Conservation (phyloP, 2,113 vertebrate species). For the Axis porcinus region DNA sequence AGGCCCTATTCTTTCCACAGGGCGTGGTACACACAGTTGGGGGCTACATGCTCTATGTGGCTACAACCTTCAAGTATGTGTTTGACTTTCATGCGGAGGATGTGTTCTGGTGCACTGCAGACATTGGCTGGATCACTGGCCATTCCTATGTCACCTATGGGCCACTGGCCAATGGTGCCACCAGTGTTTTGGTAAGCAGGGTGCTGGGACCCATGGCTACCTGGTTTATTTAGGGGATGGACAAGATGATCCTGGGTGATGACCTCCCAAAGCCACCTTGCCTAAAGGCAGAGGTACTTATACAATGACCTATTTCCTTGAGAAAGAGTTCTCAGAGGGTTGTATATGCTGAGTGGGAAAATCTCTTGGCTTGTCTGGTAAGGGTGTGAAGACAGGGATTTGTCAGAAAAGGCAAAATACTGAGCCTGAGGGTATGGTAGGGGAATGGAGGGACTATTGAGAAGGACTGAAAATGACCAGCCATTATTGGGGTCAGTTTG, state of each 20-base stretch:
- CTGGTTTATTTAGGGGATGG: not conserved
- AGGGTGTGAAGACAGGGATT: not conserved
- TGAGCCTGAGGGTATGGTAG: not conserved
- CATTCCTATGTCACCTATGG: conserved; percentile 97
- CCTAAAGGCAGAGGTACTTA: not conserved
- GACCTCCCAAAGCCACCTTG: not conserved
- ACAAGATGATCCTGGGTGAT: conserved; percentile 25
- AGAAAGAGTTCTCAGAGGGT: not conserved
- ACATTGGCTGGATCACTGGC: conserved; percentile 98
- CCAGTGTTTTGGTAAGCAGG: conserved; percentile 90
- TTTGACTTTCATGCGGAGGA: conserved; percentile 94
- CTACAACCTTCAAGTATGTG: conserved; percentile 94
- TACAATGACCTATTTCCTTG: not conserved
- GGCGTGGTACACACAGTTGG: conserved; percentile 94
- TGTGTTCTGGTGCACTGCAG: conserved; percentile 97
- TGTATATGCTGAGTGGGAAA: not conserved
- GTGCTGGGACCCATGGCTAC: not conserved
- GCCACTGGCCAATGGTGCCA: conserved; percentile 94
- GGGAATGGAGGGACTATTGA: not conserved
- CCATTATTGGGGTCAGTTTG: conserved; percentile 86
- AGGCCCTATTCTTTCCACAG: conserved; percentile 74
- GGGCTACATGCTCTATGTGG: conserved; percentile 95
- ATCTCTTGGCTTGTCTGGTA: conserved; percentile 26
- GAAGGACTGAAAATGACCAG: conserved; percentile 35
- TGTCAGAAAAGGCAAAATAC: conserved; percentile 30